phyloP scores from a whole-genome alignment of 2,888 invertebrate species.

The Chirona hameri region DNA sequence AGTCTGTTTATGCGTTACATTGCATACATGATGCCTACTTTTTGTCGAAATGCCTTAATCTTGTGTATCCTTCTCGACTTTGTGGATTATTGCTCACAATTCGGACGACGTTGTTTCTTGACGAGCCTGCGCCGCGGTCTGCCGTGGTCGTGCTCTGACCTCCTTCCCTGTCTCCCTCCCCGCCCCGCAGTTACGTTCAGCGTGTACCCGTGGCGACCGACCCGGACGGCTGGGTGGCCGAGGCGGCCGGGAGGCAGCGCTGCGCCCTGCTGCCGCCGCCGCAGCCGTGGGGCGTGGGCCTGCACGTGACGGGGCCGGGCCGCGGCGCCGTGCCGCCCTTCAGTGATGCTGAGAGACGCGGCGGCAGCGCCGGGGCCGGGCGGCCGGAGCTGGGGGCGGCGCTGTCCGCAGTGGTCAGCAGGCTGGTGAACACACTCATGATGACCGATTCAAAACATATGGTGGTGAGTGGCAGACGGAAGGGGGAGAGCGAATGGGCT shows the following conservation, averaged over 20 bases:
- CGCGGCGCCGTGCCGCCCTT: slow-evolving; percentile 40
- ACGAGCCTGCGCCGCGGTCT: too few species aligned
- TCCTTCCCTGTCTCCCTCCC: background rate
- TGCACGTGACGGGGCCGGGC: slow-evolving; percentile 52
- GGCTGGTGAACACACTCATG: slow-evolving; percentile 55
- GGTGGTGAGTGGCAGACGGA: slow-evolving; percentile 55
- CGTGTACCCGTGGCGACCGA: slow-evolving; percentile 56
- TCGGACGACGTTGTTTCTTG: too few species aligned
- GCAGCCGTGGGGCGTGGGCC: slow-evolving; percentile 52
- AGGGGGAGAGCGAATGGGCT: background rate
- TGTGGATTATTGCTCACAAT: too few species aligned
- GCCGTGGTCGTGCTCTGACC: too few species aligned
- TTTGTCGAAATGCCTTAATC: too few species aligned
- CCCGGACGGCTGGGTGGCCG: slow-evolving; percentile 48
- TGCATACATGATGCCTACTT: too few species aligned
- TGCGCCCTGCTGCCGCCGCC: slow-evolving; percentile 45
- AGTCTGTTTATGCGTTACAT: too few species aligned
- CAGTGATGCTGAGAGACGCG: background rate
- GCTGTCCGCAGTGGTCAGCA: slow-evolving; percentile 53
- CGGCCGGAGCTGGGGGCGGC: background rate
- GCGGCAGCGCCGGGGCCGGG: background rate
- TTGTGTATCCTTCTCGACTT: too few species aligned
- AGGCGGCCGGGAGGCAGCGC: slow-evolving; percentile 45
- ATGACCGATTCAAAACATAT: slow-evolving; percentile 63
- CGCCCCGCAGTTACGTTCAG: slow-evolving; percentile 48